Conservation (phyloP, 2,888 invertebrate genomes). For the Phaonia tiefii region DNA sequence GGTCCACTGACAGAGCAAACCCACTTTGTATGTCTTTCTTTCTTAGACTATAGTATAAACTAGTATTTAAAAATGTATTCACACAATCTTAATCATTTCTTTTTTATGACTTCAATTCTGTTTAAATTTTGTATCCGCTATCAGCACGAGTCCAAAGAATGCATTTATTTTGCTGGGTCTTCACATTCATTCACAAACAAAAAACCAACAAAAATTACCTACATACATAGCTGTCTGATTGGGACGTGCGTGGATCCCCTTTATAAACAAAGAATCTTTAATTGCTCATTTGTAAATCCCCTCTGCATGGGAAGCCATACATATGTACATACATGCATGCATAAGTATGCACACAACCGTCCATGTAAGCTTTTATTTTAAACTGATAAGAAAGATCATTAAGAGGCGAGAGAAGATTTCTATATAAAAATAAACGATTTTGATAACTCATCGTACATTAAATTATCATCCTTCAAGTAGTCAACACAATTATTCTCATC, state of each 20-base stretch:
- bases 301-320: constrained; percentile 2
- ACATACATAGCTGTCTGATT: too few species aligned
- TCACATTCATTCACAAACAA: too few species aligned
- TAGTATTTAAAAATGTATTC: too few species aligned
- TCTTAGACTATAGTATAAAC: too few species aligned
- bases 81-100: too few species aligned
- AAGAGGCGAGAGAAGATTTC: constrained; percentile 2
- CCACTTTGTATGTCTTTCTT: too few species aligned
- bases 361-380: constrained; percentile 16
- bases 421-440: background rate
- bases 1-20: too few species aligned
- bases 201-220: background rate
- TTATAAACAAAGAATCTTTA: background rate
- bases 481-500: background rate
- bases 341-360: constrained; percentile 54
- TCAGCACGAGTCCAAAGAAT: too few species aligned
- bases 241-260: background rate
- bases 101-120: too few species aligned
- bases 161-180: too few species aligned
- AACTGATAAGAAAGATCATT: constrained; percentile 39
- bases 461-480: background rate
- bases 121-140: too few species aligned
- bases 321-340: constrained; percentile 6
- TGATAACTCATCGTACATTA: background rate
- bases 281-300: constrained; percentile 41